Conservation (phyloP, 2,888 invertebrate species). For the Drosophila atroscutellata region DNA sequence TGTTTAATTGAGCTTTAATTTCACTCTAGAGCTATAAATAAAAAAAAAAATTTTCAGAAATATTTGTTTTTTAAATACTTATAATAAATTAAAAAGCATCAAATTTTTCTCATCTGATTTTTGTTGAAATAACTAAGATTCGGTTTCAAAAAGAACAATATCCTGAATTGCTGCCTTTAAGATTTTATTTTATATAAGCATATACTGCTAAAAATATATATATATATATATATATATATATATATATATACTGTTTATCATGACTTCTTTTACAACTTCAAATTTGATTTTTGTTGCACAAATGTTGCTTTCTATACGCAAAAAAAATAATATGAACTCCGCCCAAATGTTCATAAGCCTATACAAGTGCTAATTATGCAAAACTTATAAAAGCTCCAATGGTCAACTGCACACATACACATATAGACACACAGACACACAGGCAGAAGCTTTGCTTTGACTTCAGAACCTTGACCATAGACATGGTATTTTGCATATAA, state of each 20-base stretch:
- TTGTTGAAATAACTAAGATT: neutral
- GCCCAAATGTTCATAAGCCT: neutral
- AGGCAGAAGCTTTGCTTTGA: neutral
- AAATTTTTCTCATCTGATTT: neutral
- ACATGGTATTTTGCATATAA: neutral
- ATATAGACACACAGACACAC: neutral
- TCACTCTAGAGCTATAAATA: neutral
- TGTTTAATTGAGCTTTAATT: neutral
- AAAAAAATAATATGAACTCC: neutral
- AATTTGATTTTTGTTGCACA: neutral
- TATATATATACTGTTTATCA: neutral
- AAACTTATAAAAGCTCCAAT: slow-evolving; percentile 15
- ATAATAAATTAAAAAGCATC: neutral
- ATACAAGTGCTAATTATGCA: slow-evolving; percentile 25
- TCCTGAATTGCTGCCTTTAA: neutral
- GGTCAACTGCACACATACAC: neutral
- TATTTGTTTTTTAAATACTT: neutral
- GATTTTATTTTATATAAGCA: neutral
- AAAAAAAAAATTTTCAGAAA: neutral
- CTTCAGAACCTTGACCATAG: slow-evolving; percentile 17
- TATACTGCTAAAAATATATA: neutral
- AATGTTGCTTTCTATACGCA: neutral
- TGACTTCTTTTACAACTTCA: neutral
- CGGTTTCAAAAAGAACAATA: neutral
- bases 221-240: too few species aligned